phyloP scores from a whole-genome alignment of 2,888 invertebrate genomes.

The Belgica antarctica region DNA sequence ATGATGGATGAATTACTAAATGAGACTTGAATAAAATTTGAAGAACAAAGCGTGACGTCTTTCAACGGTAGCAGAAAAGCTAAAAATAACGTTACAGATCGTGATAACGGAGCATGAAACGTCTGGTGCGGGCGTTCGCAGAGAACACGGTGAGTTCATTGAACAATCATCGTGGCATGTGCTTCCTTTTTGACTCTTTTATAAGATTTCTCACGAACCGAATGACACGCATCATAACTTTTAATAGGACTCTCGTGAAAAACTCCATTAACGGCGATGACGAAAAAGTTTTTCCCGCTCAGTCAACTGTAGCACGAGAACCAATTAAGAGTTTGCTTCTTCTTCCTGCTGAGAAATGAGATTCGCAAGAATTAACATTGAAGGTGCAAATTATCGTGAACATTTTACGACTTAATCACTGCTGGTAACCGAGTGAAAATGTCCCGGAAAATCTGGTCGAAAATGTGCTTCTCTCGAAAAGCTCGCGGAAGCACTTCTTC shows the following conservation, averaged over 20 bases:
- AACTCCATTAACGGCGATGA: background rate
- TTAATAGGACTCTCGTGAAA: constrained; percentile 5
- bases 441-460: too few species aligned
- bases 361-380: background rate
- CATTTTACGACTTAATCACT: background rate
- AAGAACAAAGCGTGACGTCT: background rate
- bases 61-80: background rate
- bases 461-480: too few species aligned
- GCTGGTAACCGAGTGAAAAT: too few species aligned
- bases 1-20: background rate
- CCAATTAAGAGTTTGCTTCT: constrained; percentile 2
- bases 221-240: constrained; percentile 22
- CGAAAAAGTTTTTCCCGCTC: background rate
- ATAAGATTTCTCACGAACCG: background rate
- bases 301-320: background rate
- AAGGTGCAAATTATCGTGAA: background rate
- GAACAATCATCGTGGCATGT: background rate
- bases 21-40: constrained; percentile 18
- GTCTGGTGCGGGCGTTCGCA: background rate
- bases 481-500: too few species aligned
- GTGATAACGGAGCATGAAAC: background rate
- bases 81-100: background rate
- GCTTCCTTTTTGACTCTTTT: background rate
- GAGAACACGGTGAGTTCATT: background rate
- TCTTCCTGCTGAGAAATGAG: background rate